phyloP scores from a whole-genome alignment of 2,113 vertebrate genomes.

The Tupaia chinensis region DNA sequence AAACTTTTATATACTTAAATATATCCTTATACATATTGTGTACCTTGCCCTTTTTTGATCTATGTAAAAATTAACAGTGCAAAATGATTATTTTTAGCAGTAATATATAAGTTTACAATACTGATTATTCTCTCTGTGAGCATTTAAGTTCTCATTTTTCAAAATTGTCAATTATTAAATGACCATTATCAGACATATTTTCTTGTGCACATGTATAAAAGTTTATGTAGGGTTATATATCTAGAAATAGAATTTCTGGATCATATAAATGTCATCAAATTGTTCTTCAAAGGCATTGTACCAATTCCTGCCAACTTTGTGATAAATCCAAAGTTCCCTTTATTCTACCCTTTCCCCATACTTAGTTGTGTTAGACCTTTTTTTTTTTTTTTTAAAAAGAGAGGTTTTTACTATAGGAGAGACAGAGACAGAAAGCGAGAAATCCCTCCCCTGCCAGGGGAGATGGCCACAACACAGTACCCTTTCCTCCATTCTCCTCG shows the following conservation, averaged over 20 bases:
- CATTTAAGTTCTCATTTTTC: not conserved
- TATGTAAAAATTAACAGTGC: not conserved
- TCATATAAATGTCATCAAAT: not conserved
- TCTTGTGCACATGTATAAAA: not conserved
- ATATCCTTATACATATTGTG: not conserved
- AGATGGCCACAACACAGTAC: no score
- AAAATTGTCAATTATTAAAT: not conserved
- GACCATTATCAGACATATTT: not conserved
- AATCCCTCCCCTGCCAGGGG: no score
- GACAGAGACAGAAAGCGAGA: no score
- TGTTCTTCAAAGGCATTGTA: not conserved
- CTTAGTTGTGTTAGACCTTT: not conserved
- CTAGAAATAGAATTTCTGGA: not conserved
- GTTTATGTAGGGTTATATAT: not conserved
- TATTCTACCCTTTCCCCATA: not conserved
- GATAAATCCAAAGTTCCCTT: not conserved
- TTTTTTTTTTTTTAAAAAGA: not conserved
- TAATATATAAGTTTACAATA: not conserved
- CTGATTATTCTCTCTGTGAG: slow-evolving; percentile 22
- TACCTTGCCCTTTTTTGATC: not conserved
- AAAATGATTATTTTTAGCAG: not conserved
- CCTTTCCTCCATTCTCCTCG: no score
- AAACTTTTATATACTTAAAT: not conserved
- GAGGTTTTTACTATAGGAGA: no score
- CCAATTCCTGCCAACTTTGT: not conserved